Percentiles rank a stretch among this genome's conserved stretches.
Evolutionary conservation across 2,888 invertebrate species (phyloP).

Genomic region (Machimus rusticus): DNA sequence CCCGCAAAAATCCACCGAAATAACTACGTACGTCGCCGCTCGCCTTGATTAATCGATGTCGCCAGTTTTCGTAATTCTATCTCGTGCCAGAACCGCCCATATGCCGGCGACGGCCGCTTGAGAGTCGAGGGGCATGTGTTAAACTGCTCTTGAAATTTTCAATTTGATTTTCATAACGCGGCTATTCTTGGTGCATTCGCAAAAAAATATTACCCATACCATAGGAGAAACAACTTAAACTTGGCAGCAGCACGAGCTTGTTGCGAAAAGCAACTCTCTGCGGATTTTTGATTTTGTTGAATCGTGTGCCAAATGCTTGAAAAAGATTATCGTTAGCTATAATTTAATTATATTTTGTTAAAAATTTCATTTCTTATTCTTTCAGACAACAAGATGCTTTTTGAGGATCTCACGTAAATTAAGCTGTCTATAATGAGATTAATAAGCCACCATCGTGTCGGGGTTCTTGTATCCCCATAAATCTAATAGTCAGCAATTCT

Average conservation of each 20-base stretch:
- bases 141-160: background rate
- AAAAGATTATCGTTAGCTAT: background rate
- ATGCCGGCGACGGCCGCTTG: background rate
- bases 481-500: conserved; percentile 17
- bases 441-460: conserved; percentile 62
- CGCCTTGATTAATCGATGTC: background rate
- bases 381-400: conserved; percentile 52
- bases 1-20: background rate
- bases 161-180: background rate
- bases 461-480: conserved; percentile 63
- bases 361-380: background rate
- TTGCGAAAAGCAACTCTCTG: background rate
- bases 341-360: background rate
- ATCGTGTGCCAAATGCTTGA: background rate
- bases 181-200: background rate
- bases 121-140: background rate
- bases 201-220: background rate
- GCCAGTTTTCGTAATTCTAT: background rate
- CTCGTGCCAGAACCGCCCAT: background rate
- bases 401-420: conserved; percentile 56
- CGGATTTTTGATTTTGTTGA: background rate
- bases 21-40: background rate
- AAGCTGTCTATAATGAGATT: conserved; percentile 60
- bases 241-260: background rate
- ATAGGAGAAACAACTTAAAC: background rate